A percentile compares a stretch with the other conserved stretches of the same genome.
These are phyloP conservation scores for Styela plicata DNA, from an alignment of 23 tunicate genomes.

Conservation along the genomic window DNA sequence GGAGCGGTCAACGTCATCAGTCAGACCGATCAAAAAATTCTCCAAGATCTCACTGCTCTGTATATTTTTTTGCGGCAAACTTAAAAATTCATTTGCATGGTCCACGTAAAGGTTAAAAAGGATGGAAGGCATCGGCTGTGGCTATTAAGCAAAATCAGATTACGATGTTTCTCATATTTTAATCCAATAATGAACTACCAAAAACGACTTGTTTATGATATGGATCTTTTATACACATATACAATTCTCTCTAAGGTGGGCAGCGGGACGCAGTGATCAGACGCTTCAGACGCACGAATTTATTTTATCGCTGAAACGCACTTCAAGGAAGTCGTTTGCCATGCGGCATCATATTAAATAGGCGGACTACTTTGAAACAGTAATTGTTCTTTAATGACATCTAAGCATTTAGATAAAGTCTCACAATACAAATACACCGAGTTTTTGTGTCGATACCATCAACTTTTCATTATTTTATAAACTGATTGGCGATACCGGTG, in stretches of 20 bases:
- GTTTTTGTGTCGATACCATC: too few relatives aligned
- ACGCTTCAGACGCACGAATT: neutral
- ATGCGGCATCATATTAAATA: neutral
- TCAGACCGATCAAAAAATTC: too few relatives aligned
- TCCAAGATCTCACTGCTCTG: too few relatives aligned
- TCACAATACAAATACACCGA: too few relatives aligned
- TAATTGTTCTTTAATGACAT: neutral
- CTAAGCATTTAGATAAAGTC: neutral
- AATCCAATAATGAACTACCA: neutral
- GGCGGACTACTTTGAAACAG: neutral
- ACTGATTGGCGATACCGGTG: too few relatives aligned
- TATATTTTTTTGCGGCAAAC: too few relatives aligned
- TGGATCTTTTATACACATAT: neutral
- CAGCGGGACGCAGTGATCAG: neutral
- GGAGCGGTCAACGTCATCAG: too few relatives aligned
- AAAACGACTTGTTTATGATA: neutral
- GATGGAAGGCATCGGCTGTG: neutral
- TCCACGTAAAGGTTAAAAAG: too few relatives aligned
- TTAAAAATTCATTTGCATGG: too few relatives aligned
- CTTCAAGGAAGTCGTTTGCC: neutral
- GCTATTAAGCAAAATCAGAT: neutral
- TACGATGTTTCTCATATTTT: neutral
- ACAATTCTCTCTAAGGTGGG: neutral
- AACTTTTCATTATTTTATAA: too few relatives aligned
- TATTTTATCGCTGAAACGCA: neutral